Evolutionary conservation across 2,888 invertebrate species (phyloP).

Genomic region (Aspidapion aeneum): DNA sequence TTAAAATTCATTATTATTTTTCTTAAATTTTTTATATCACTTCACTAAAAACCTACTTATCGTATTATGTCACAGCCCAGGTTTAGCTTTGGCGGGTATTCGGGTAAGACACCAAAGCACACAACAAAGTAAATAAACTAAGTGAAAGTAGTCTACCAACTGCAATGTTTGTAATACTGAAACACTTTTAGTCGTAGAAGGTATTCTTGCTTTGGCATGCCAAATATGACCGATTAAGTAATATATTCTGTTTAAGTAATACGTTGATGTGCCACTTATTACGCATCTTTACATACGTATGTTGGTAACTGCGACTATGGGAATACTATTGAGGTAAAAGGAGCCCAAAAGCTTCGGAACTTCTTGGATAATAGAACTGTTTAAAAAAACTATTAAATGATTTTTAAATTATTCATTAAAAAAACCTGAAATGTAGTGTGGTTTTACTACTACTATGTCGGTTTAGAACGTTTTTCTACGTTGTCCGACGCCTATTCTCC

Average conservation of each 20-base stretch:
- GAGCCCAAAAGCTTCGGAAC: too few species aligned
- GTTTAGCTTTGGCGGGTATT: not conserved
- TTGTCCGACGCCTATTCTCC: too few species aligned
- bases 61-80: not conserved
- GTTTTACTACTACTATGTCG: too few species aligned
- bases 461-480: too few species aligned
- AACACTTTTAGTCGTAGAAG: conserved; percentile 22
- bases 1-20: not conserved
- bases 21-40: not conserved
- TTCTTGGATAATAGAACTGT: too few species aligned
- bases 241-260: conserved; percentile 17
- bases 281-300: not conserved
- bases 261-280: not conserved
- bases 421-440: too few species aligned
- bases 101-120: not conserved
- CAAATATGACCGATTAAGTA: conserved; percentile 21
- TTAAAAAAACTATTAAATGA: too few species aligned
- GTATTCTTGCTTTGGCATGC: conserved; percentile 22
- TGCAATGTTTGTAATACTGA: not conserved
- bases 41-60: not conserved
- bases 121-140: not conserved
- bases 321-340: not conserved
- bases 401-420: too few species aligned
- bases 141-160: not conserved
- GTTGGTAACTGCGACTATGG: not conserved